A percentile compares a stretch with the other conserved stretches of the same genome.
These are phyloP conservation scores for Cataglyphis albicans DNA, from an alignment of 2,888 invertebrate genomes.

Conservation along the genomic window DNA sequence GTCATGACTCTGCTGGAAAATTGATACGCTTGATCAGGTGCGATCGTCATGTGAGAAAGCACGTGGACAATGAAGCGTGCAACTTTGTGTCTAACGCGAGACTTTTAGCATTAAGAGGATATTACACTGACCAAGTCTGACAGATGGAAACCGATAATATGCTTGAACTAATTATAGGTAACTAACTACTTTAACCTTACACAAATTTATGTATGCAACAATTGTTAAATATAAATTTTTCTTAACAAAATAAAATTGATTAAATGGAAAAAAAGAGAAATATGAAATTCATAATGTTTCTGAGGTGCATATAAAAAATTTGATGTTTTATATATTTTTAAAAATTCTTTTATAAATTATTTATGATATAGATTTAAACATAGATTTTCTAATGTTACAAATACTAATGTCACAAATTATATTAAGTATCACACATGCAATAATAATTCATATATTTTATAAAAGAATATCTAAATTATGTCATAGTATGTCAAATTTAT, in stretches of 20 bases:
- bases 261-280: not conserved
- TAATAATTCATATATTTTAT: not conserved
- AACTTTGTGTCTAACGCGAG: slow-evolving; percentile 55
- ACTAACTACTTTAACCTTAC: not conserved
- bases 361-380: not conserved
- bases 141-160: not conserved
- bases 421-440: not conserved
- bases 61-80: slow-evolving; percentile 35
- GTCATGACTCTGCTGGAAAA: slow-evolving; percentile 67
- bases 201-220: not conserved
- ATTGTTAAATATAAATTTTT: not conserved
- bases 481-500: not conserved
- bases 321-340: not conserved
- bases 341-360: not conserved
- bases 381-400: not conserved
- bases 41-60: slow-evolving; percentile 55
- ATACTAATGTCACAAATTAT: not conserved
- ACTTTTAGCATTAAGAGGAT: slow-evolving; percentile 1
- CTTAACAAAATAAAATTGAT: not conserved
- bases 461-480: not conserved
- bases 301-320: not conserved
- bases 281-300: not conserved
- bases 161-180: not conserved
- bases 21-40: slow-evolving; percentile 66
- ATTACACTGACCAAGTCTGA: slow-evolving; percentile 12